Conservation (phyloP, 2,888 invertebrate genomes). For the Slavum lentiscoides region DNA sequence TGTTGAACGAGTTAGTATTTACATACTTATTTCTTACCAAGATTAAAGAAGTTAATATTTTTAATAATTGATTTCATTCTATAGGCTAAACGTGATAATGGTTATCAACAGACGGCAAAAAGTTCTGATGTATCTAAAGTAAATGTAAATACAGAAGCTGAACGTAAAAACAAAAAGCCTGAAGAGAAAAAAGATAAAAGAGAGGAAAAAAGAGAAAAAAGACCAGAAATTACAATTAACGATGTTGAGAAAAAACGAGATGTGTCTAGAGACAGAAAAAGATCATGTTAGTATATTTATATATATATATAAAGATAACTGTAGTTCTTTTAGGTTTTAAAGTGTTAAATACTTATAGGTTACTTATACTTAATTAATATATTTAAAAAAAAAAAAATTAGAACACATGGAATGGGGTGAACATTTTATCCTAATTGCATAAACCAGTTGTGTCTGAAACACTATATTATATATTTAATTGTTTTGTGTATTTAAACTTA, state of each 20-base stretch:
- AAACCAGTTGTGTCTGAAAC: not conserved
- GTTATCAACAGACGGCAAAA: slow-evolving; percentile 61
- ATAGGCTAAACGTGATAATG: slow-evolving; percentile 48
- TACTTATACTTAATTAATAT: too few relatives aligned
- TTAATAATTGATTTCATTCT: not conserved
- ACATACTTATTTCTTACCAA: too few relatives aligned
- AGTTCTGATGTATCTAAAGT: slow-evolving; percentile 62
- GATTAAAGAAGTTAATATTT: not conserved
- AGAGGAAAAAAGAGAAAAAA: slow-evolving; percentile 58
- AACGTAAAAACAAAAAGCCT: slow-evolving; percentile 55
- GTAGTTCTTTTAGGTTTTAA: not conserved
- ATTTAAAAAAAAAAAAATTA: too few relatives aligned
- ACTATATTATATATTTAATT: not conserved
- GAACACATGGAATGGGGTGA: too few relatives aligned
- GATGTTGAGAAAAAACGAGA: slow-evolving; percentile 43
- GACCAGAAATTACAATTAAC: slow-evolving; percentile 52
- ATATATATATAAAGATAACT: not conserved
- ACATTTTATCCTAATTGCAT: not conserved
- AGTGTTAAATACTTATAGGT: not conserved
- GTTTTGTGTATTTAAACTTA: not conserved
- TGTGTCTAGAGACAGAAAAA: slow-evolving; percentile 12
- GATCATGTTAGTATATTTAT: slow-evolving; percentile 56
- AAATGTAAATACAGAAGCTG: slow-evolving; percentile 54
- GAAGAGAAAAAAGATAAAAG: slow-evolving; percentile 54
- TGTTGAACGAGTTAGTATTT: slow-evolving; percentile 70